Evolutionary conservation across 2,888 invertebrate genomes (phyloP).

Genomic region (Strigamia crassipes): DNA sequence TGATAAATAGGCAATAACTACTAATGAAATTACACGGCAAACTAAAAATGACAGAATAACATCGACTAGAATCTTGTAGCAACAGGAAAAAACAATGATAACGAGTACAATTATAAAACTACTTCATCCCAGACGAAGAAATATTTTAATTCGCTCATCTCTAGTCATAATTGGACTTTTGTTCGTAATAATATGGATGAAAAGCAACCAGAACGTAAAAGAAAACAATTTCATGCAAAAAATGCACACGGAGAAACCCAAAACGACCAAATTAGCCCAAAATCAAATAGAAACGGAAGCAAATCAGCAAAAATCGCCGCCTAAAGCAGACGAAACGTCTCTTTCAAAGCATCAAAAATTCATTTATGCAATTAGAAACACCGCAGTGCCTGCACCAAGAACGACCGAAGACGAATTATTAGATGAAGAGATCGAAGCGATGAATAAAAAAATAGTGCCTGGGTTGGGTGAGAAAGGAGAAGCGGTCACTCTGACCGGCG

Average conservation of each 20-base stretch:
- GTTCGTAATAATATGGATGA: background rate
- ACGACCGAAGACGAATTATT: conserved; percentile 29
- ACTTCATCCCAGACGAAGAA: conserved; percentile 22
- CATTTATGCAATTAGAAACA: conserved; percentile 1
- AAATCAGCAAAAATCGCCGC: background rate
- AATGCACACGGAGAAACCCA: background rate
- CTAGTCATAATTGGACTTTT: conserved; percentile 13
- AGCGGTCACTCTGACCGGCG: conserved; percentile 69
- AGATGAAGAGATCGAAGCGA: conserved; percentile 37
- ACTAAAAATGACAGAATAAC: background rate
- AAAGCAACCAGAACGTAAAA: background rate
- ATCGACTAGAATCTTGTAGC: background rate
- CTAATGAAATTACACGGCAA: background rate
- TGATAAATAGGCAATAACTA: too few species aligned
- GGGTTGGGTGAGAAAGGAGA: conserved; percentile 75
- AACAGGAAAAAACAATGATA: background rate
- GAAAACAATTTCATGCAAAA: background rate
- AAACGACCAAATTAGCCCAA: background rate
- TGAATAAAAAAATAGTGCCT: conserved; percentile 58
- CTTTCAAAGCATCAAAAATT: background rate
- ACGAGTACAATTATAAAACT: background rate
- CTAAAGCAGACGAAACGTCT: background rate
- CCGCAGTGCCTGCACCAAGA: background rate
- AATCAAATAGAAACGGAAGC: background rate
- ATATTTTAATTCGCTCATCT: background rate